Evolutionary conservation across 2,888 invertebrate species (phyloP), one percentile per base, ranked within the genome.

Genomic region (Calliphora vomitoria): DNA sequence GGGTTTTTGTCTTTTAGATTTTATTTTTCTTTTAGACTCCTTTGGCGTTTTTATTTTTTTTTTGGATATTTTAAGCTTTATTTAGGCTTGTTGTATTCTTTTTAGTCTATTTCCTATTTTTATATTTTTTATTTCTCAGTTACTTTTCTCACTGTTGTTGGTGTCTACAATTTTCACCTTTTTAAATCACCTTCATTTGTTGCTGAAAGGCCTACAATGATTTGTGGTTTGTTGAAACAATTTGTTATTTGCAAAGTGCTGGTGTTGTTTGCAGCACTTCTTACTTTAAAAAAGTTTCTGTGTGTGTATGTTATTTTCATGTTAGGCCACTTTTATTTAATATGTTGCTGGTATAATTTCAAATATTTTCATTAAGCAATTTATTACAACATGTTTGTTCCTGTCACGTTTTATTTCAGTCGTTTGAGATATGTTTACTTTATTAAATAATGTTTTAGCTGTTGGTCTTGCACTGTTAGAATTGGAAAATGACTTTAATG

Each of bases 81-180:
- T 64, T 72, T 72, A 62, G 66, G 38, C 55, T 50, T 53, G 4
- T 58, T 35, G 20, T 81, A n/a, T 38, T 25, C 44, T 62, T 38
- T 62, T 31, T 44, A n/a, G n/a, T 58, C 13, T n/a, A 11, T 44
- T 58, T 60, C 25, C 15, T 41, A 2, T 55, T 71, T n/a, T n/a
- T n/a, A n/a, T n/a, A n/a, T 69, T 53, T 55, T 64, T 35, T 41
- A 64, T 4, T 35, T 25, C 53, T 68, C 4, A n/a, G 13, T 38
- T 20, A 8, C 53, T 38, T 18, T 47, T 38, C 50, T 35, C 11
- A 11, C 35, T 60, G 44, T 53, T 38, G 25, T 25, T 47, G 60
- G 38, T 55, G 71, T 81, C 74, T 55, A 68, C 47, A 81, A 66
- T 80, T 85, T 85, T 68, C 84, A 85, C 79, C 55, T 60, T 71